Base-by-base conservation (phyloP, 2,888 invertebrate genomes). In the Theodoxus fluviatilis region DNA sequence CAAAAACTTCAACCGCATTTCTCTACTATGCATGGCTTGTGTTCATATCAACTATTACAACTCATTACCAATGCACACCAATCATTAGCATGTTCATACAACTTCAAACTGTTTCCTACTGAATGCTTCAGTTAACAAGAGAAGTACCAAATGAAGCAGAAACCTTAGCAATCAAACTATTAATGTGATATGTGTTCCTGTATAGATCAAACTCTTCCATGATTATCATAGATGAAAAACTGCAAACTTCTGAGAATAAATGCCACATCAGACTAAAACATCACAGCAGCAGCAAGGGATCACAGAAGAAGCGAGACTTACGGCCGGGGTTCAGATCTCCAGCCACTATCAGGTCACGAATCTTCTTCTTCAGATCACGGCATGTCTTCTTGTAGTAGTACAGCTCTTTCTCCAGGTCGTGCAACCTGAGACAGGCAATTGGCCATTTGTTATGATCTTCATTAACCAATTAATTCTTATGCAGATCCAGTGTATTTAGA, bases 351-450 rank as follows among this genome's bases (percentile, higher is more conserved):
- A 82, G 68, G 9, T 84, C 83, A 67, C 79, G 71, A 38, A 85
- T 69, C 72, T 84, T 83, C 69, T 80, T 84, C 79, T 84, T 86
- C 69, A 85, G 70, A 57, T 86, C 86, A 49, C 86, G 75, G 71
- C 85, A 83, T 7, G 84, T 87, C 72, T 84, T 86, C 79, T 85
- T 86, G 78, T 87, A 87, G 73, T 84, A 86, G 72, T 83, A 85
- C 69, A 86, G 73, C 35, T 87, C 86, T 74, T 85, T 85, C 71
- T 86, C 85, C 70, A 86, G 73, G 68, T 83, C 80, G 35, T 81
- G 78, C 18, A 84, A 74, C 74, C 85, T 85, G 75, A 18, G 77
- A 73, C 33, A 59, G n/a, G n/a, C n/a, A 12, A 31, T 9, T 61
- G 28, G 12, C 61, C 9, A 55, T 55, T n/a, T 38, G 6, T 6